A percentile compares a stretch with the other conserved stretches of the same genome.
Evolutionary conservation across 1,140 invertebrate species (phyloP).

Genomic region (Diabrotica undecimpunctata): DNA sequence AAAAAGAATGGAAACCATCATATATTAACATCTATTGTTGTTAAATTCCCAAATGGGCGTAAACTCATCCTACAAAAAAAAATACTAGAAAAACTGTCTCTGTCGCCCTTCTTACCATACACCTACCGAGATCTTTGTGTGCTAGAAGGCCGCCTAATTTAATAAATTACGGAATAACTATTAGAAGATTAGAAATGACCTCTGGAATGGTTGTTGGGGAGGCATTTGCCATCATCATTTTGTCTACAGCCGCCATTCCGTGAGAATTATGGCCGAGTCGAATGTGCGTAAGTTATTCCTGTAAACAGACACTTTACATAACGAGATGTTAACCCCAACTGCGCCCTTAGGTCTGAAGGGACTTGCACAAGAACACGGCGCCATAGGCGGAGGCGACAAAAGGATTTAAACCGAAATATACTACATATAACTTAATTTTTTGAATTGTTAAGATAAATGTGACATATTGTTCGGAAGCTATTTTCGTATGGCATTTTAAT

Average conservation of each 20-base stretch:
- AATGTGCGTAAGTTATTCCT: slow-evolving; percentile 42
- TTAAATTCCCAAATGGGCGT: no score
- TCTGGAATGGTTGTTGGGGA: slow-evolving; percentile 37
- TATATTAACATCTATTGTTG: no score
- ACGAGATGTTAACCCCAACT: slow-evolving; percentile 44
- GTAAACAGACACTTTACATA: slow-evolving; percentile 47
- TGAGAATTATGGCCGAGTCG: slow-evolving; percentile 39
- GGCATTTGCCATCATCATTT: slow-evolving; percentile 42
- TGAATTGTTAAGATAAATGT: no score
- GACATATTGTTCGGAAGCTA: no score
- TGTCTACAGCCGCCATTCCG: slow-evolving; percentile 33
- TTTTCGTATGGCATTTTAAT: no score
- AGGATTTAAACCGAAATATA: no score
- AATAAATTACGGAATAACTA: slow-evolving; percentile 37
- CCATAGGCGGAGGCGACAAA: no score
- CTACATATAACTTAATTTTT: no score
- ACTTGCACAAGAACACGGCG: not conserved
- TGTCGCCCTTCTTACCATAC: not conserved
- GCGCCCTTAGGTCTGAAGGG: slow-evolving; percentile 21
- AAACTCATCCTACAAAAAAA: no score
- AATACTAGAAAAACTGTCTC: no score
- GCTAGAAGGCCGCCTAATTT: slow-evolving; percentile 29
- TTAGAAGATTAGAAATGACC: slow-evolving; percentile 42
- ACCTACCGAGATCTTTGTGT: slow-evolving; percentile 8
- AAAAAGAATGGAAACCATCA: no score